These are phyloP conservation scores for Rotaria magnacalcarata DNA, from an alignment of 2,888 invertebrate species.

Conservation along the genomic window DNA sequence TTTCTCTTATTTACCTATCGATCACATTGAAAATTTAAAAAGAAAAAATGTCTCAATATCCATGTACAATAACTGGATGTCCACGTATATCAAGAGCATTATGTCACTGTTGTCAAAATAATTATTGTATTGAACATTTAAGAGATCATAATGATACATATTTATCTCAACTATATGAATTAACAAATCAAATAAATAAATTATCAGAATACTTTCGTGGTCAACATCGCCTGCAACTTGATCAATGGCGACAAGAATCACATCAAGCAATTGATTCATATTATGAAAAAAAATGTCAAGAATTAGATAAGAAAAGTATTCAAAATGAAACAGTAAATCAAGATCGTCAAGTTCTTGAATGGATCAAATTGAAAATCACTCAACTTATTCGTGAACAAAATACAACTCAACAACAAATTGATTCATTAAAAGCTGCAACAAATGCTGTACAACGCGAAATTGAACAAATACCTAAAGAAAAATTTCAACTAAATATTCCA, in stretches of 20 bases:
- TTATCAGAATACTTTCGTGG: background rate
- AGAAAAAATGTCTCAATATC: background rate
- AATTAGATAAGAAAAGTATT: background rate
- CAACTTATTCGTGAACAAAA: background rate
- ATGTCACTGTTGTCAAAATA: background rate
- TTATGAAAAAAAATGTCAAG: conserved; percentile 1
- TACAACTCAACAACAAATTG: background rate
- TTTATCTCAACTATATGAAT: background rate
- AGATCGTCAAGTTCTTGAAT: background rate
- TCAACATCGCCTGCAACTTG: background rate
- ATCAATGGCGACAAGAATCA: background rate
- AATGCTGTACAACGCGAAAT: background rate
- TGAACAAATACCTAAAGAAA: background rate
- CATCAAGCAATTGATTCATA: background rate
- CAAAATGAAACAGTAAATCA: background rate
- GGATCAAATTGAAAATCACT: background rate
- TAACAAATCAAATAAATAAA: background rate
- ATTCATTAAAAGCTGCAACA: background rate
- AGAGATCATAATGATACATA: background rate
- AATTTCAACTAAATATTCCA: background rate
- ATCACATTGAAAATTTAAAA: too few species aligned
- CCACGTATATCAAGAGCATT: background rate
- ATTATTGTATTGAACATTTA: conserved; percentile 2
- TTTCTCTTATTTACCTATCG: too few species aligned
- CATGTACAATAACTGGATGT: background rate